These are phyloP conservation scores for Tyrophagus putrescentiae DNA, from an alignment of 1,140 invertebrate species.

Conservation along the genomic window DNA sequence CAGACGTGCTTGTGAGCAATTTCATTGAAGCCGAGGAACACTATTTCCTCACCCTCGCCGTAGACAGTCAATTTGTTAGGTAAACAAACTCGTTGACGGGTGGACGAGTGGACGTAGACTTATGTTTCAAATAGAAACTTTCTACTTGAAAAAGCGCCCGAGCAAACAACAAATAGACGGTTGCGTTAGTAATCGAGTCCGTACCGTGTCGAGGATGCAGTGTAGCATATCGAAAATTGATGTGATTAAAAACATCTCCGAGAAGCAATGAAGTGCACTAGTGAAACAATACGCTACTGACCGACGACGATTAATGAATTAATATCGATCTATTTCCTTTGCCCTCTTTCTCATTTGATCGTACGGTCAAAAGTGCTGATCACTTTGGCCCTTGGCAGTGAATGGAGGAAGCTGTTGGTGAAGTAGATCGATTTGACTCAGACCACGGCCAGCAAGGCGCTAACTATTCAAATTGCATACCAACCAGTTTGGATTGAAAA, in stretches of 20 bases:
- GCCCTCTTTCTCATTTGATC: no score
- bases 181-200: neutral
- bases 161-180: slow-evolving; percentile 2
- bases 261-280: neutral
- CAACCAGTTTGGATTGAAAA: no score
- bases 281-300: neutral
- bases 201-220: neutral
- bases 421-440: no score
- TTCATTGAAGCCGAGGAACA: neutral
- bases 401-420: no score
- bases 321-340: neutral
- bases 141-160: neutral
- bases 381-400: no score
- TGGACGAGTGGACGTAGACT: neutral
- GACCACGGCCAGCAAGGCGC: no score
- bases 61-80: slow-evolving; percentile 10
- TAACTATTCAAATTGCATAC: no score
- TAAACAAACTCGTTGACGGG: neutral
- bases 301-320: slow-evolving; percentile 7
- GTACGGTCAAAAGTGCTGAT: no score
- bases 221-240: slow-evolving; percentile 9
- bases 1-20: no score
- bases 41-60: no score
- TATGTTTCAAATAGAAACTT: slow-evolving; percentile 7
- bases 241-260: neutral